A percentile compares a stretch with the other conserved stretches of the same genome.
These are phyloP conservation scores for Sturnira hondurensis DNA, from an alignment of 2,113 vertebrate genomes.

Conservation along the genomic window DNA sequence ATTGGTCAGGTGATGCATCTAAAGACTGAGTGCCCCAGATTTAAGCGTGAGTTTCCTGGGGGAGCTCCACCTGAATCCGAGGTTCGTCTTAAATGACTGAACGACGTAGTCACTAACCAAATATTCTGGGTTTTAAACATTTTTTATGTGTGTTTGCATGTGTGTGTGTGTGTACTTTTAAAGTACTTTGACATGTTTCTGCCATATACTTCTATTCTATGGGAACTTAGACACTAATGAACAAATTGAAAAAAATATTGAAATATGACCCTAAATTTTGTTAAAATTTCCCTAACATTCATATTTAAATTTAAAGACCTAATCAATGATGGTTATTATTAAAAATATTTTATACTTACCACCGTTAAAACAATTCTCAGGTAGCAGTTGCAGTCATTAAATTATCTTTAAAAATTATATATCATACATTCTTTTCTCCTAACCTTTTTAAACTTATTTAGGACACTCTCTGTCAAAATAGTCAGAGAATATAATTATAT, in stretches of 20 bases:
- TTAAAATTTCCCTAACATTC: background rate
- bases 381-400: background rate
- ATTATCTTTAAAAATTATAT: background rate
- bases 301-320: background rate
- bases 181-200: background rate
- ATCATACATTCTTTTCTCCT: background rate
- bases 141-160: background rate
- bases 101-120: conserved; percentile 74
- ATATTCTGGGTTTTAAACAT: background rate
- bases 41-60: conserved; percentile 92
- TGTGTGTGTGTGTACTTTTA: background rate
- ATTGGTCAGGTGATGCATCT: conserved; percentile 89
- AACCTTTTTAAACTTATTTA: background rate
- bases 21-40: conserved; percentile 88
- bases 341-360: background rate
- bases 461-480: background rate
- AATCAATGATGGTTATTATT: background rate
- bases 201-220: background rate
- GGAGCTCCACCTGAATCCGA: conserved; percentile 87
- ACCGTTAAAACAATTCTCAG: background rate
- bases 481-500: background rate
- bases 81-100: conserved; percentile 85
- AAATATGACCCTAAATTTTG: background rate
- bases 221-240: background rate
- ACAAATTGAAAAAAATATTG: background rate